Base-by-base conservation (phyloP, 2,888 invertebrate species). In the Metellina segmentata region DNA sequence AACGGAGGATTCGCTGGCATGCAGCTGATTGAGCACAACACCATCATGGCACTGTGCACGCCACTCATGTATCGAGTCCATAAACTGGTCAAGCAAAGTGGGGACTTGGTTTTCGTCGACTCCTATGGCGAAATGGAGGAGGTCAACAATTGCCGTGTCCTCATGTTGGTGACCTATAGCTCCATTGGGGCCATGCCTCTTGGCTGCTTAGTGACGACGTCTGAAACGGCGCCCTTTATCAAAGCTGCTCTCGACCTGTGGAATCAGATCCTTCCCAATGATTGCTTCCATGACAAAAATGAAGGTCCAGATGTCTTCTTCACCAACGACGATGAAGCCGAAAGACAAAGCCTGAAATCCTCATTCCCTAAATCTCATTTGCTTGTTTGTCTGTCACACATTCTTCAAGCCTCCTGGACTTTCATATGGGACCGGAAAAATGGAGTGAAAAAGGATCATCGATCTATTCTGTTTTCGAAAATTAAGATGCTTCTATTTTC, bases 51-150 rank as follows among this genome's bases (percentile, higher is more conserved):
- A 5, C 20, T 92, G 16, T 85, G 89, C 19, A 92, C 89, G 0
- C 92, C 92, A 19, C 19, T 92, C 5, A 92, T 92, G 92, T 81
- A 85, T 11, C 77, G 92, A 16, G 86, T 92, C 6, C 92, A 92
- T 19, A 85, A 70, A 1, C 52, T 85, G 8, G 51, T 92, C 11
- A 92, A 81, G n/a, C 85, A 92, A 5, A 92, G 92, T 82, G 92
- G 92, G 19, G 92, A 92, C 52, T 11, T 89, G 16, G 89, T 92
- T 7, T 89, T 92, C 78, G 77, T 92, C 6, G 92, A 92, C 75
- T 53, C 77, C 13, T 92, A 92, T 53, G 92, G 92, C 6, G 92
- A 92, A 19, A 51, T 89, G 61, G 92, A 92, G n/a, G 92, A 92
- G 49, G 81, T 89, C 6, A 89, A 92, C 20, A 89, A 77, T 13